Percentiles rank a stretch among this genome's conserved stretches.
Conservation (phyloP, 2,797 vertebrate genomes). For the Monodelphis domestica region DNA sequence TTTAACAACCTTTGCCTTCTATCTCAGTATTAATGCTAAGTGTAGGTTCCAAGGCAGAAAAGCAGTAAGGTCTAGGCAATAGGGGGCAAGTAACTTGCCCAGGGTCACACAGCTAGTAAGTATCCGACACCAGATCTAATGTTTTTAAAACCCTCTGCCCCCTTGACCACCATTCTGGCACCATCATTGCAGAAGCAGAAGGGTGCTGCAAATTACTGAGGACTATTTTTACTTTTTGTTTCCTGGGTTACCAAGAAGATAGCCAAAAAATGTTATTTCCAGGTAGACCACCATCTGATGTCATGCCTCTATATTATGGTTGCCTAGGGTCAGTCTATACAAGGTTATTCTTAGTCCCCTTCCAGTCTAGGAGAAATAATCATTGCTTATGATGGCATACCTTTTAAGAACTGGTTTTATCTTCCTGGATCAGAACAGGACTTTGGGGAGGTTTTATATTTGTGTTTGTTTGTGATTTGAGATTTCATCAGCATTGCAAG, state of each 20-base stretch:
- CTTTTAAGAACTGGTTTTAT: neutral
- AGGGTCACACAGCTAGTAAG: no score
- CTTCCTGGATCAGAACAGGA: neutral
- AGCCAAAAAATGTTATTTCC: neutral
- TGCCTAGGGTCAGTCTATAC: neutral
- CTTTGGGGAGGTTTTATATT: neutral
- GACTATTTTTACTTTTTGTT: neutral
- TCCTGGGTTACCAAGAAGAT: neutral
- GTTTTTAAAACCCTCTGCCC: neutral
- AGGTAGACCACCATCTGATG: neutral
- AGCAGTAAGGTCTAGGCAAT: no score
- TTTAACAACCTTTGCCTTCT: no score
- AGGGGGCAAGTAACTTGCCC: no score
- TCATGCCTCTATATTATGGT: neutral
- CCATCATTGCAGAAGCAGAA: neutral
- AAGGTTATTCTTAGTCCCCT: neutral
- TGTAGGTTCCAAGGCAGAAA: no score
- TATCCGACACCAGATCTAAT: no score
- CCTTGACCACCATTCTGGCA: neutral
- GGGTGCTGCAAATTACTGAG: neutral
- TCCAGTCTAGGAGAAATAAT: neutral
- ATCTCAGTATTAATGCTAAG: no score
- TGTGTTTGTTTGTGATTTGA: neutral
- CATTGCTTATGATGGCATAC: neutral
- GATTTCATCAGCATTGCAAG: neutral